These are phyloP conservation scores for Hucho hucho DNA, from an alignment of 2,113 vertebrate species.

Conservation along the genomic window DNA sequence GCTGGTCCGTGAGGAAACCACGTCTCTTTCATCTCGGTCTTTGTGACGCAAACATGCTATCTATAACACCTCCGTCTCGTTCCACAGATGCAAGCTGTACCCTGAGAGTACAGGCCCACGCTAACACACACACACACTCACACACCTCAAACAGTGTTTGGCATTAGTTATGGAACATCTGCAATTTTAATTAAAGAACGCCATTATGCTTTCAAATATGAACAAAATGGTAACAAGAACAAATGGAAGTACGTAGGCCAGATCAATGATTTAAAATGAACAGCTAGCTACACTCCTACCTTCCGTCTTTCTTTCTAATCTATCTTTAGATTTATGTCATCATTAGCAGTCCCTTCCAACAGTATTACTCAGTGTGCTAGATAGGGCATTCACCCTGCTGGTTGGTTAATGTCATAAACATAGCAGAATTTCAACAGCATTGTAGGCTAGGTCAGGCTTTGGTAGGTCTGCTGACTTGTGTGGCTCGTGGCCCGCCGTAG, in stretches of 20 bases:
- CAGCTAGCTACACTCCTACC: conserved; percentile 11
- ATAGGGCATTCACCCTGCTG: conserved; percentile 31
- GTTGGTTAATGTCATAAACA: conserved; percentile 37
- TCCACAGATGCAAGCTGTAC: conserved; percentile 10
- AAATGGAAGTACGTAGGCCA: conserved; percentile 31
- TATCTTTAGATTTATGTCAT: conserved; percentile 29
- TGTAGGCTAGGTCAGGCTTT: conserved; percentile 2
- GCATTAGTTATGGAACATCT: conserved; percentile 25
- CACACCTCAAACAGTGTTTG: neutral
- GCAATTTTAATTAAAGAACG: conserved; percentile 46
- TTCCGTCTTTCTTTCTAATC: too few relatives aligned
- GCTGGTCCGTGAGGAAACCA: neutral
- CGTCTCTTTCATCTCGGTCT: conserved; percentile 15
- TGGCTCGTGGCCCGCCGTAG: conserved; percentile 4
- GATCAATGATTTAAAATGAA: conserved; percentile 22
- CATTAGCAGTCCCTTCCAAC: conserved; percentile 20
- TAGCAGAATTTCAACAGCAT: neutral
- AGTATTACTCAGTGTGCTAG: conserved; percentile 1
- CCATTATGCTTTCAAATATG: conserved; percentile 54
- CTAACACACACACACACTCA: conserved; percentile 5
- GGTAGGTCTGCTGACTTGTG: conserved; percentile 15
- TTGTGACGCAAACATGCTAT: conserved; percentile 8
- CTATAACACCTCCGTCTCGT: neutral
- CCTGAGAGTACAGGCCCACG: neutral
- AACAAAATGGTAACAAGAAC: conserved; percentile 33